Evolutionary conservation across 1,140 invertebrate genomes (phyloP), one percentile per base, ranked within the genome.

Genomic region (Oryzaephilus surinamensis): DNA sequence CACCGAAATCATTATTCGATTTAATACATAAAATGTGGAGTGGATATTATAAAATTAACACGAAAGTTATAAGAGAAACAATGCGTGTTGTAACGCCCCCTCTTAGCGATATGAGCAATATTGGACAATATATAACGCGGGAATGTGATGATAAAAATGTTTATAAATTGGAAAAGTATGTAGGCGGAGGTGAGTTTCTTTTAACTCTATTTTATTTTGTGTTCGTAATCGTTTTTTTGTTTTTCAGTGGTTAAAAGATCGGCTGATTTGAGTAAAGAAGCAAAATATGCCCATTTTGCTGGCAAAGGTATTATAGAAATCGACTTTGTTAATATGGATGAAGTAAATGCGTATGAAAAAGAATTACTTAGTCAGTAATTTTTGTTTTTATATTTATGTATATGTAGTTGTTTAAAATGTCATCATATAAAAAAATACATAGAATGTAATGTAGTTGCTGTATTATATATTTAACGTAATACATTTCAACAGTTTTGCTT

Each of bases 1-100:
- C 81, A 3, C 89, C 90, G 4, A 71, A 69, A 35, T 77, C 76
- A 38, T 71, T 93, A 45, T 73, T 77, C 48, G 81, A 89, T 66
- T 72, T 90, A 4, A 67, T 94, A 36, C 66, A 73, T 32, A 90
- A 89, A 63, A 84, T 90, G 76, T 72, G 70, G 50, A 70, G 77
- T 48, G 85, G 81, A 3, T 82, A 86, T 54, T 92, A 91, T 59
- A 81, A 90, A 55, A 79, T 91, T 2, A 74, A 87, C 47, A 86
- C 81, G 20, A 70, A 76, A 43, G 69, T 83, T 30, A 76, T 93
- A 6, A 72, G 82, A 43, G 76, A 81, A 50, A 78, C 76, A 12
- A 84, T 90, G 76, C 72, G 70, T 40, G 80, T 90, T 1, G 66
- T 81, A n/a, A 63, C 70, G 19, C 87, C 87, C 4, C 72, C 77